phyloP scores from a whole-genome alignment of 2,113 vertebrate genomes.

The Fregata magnificens region DNA sequence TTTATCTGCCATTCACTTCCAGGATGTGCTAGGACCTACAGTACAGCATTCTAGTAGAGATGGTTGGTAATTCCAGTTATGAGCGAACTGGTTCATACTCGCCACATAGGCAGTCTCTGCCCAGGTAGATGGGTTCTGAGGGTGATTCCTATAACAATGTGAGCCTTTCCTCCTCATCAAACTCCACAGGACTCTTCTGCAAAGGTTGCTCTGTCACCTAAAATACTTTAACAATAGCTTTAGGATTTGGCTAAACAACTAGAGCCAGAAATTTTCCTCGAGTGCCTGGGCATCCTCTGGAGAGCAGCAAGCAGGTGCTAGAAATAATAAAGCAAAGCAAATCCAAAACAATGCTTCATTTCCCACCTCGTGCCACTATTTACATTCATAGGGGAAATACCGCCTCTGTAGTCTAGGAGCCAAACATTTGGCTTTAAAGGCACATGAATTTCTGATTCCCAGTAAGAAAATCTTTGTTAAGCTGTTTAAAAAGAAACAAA shows the following conservation, averaged over 20 bases:
- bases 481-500: constrained; percentile 21
- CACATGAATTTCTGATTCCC: constrained; percentile 1
- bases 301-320: background rate
- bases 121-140: background rate
- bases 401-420: background rate
- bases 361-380: constrained; percentile 16
- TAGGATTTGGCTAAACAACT: background rate
- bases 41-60: rapidly evolving
- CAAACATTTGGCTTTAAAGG: constrained; percentile 20
- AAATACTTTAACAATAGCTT: background rate
- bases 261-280: background rate
- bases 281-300: background rate
- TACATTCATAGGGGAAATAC: background rate
- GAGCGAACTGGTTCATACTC: background rate
- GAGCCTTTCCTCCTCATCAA: background rate
- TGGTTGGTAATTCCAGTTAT: background rate
- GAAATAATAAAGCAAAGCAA: constrained; percentile 45
- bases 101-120: background rate
- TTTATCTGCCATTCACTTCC: background rate
- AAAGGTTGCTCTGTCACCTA: background rate
- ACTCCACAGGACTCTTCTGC: background rate
- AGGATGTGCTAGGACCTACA: background rate
- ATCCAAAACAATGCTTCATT: background rate
- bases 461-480: constrained; percentile 5
- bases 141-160: rapidly evolving